Evolutionary conservation across 2,888 invertebrate genomes (phyloP).

Genomic region (Lycophotia porphyrea): DNA sequence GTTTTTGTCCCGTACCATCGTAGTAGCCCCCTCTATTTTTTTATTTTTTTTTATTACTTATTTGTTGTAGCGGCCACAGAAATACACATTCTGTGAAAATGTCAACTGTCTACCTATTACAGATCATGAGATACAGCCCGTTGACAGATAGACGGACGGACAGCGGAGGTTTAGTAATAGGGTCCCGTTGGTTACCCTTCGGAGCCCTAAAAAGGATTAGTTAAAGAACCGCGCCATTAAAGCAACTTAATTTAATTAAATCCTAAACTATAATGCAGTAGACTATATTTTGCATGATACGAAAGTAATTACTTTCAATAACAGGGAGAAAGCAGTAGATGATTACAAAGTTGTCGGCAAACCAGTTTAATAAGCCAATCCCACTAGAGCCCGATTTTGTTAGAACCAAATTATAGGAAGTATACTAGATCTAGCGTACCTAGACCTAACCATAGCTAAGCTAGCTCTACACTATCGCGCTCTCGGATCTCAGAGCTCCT

Average conservation of each 20-base stretch:
- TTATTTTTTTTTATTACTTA: too few relatives aligned
- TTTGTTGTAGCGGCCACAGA: too few relatives aligned
- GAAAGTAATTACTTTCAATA: conserved; percentile 67
- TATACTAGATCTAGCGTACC: conserved; percentile 49
- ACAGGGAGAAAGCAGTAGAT: conserved; percentile 74
- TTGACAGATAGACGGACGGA: too few relatives aligned
- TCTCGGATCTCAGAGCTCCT: conserved; percentile 41
- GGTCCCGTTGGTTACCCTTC: too few relatives aligned
- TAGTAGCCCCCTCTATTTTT: too few relatives aligned
- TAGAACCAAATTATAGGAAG: conserved; percentile 81
- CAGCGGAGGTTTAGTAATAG: too few relatives aligned
- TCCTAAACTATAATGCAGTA: conserved; percentile 13
- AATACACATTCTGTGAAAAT: too few relatives aligned
- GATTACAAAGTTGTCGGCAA: conserved; percentile 68
- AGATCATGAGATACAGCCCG: too few relatives aligned
- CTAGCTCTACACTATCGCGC: conserved; percentile 46
- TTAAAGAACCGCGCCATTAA: neutral
- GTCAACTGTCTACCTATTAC: too few relatives aligned
- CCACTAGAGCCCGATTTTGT: conserved; percentile 74
- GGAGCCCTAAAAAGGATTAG: too few relatives aligned
- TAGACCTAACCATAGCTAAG: conserved; percentile 40
- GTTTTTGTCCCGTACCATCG: too few relatives aligned
- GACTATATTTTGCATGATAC: conserved; percentile 59
- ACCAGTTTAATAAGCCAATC: conserved; percentile 76
- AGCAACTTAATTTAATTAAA: conserved; percentile 16